Evolutionary conservation across 2,797 vertebrate genomes (phyloP).

Genomic region (Trematomus bernacchii): DNA sequence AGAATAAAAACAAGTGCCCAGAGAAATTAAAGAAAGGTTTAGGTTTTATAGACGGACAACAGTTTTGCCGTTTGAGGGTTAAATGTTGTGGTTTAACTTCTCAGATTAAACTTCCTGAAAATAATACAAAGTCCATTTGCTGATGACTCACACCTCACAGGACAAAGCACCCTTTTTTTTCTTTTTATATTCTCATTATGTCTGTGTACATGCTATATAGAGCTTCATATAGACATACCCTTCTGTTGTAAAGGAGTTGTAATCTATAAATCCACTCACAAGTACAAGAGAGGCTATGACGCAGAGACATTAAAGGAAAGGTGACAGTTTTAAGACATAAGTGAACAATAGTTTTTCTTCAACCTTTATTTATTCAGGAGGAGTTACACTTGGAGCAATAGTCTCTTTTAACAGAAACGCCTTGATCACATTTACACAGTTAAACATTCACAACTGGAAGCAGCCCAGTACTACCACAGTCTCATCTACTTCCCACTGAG

Average conservation of each 20-base stretch:
- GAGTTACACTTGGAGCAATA: too few relatives aligned
- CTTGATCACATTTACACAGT: too few relatives aligned
- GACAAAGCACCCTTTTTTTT: not conserved
- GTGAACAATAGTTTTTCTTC: not conserved
- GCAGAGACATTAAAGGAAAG: not conserved
- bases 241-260: not conserved
- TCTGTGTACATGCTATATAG: not conserved
- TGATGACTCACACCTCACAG: conserved; percentile 14
- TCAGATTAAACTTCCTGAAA: conserved; percentile 27
- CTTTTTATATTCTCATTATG: not conserved
- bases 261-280: not conserved
- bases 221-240: not conserved
- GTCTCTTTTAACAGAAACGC: too few relatives aligned
- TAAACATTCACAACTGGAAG: too few relatives aligned
- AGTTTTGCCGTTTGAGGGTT: not conserved
- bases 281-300: not conserved
- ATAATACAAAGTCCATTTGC: conserved; percentile 21
- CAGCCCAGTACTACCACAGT: too few relatives aligned
- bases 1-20: not conserved
- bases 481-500: too few relatives aligned
- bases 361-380: too few relatives aligned
- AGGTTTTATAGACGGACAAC: not conserved
- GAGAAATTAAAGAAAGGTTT: not conserved
- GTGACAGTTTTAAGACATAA: not conserved
- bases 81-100: not conserved